Base-by-base conservation (phyloP, 1,140 invertebrate species). In the Bombus consobrinus region DNA sequence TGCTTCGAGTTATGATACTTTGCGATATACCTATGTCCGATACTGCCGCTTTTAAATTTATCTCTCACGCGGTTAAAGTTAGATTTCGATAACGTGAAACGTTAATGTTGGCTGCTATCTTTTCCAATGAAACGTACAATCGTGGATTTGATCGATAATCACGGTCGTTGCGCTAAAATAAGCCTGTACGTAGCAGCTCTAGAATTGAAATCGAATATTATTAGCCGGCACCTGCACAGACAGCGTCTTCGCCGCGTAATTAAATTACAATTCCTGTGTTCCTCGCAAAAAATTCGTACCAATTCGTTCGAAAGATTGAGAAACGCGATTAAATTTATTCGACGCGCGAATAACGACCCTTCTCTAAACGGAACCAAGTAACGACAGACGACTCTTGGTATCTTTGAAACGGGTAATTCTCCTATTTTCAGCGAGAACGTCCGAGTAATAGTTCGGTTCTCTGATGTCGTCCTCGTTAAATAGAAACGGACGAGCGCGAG, bases 391-490 rank as follows among this genome's bases (percentile, higher is more conserved):
- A 41, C 3, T 25, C 15, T 25, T 62, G 59, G 37, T 71, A 84
- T 59, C 82, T 43, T 22, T 43, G 37, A 34, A 71, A 59, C 41
- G 72, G 72, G 47, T 64, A 80, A 85, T 86, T 78, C 34, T n/a
- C 72, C 72, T 47, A 85, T 88, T 81, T 81, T 53, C 76, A 88
- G 66, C 18, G 15, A 47, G 64, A 62, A 47, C 28, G 39, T 59
- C 76, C 74, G 37, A 59, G 76, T 88, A 78, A 85, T 83, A 66
- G 71, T 72, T 53, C 64, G 72, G 77, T 86, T 62, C 13, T 39
- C 83, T 62, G 10, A 12, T 12, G 12, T 28, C 57, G 57, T 3
- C 6, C 57, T 9, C 62, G 85, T 53, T 59, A 37, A 75, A 47
- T 69, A 78, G 28, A 32, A 82, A 88, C 62, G 41, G 13, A 37